Evolutionary conservation across 2,113 vertebrate species (phyloP).

Genomic region (cattle (Bos taurus)): ARS-UCD2.0 NC_037334.1:8721001-8721500

Average conservation of each 20-base stretch:
- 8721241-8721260: background rate
- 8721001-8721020: background rate
- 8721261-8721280: background rate
- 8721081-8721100: background rate
- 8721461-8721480: background rate
- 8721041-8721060: background rate
- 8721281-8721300: background rate
- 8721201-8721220: background rate
- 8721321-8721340: background rate
- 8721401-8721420: background rate
- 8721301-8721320: background rate
- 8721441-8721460: background rate
- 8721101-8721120: background rate
- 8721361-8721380: background rate
- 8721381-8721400: background rate
- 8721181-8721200: background rate
- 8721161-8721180: background rate
- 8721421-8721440: background rate
- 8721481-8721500: background rate
- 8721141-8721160: background rate
- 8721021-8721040: background rate
- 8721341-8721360: background rate
- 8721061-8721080: background rate
- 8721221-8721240: background rate
- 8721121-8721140: background rate